These are phyloP conservation scores for Planococcus citri DNA, from an alignment of 1,140 invertebrate genomes.

Conservation along the genomic window DNA sequence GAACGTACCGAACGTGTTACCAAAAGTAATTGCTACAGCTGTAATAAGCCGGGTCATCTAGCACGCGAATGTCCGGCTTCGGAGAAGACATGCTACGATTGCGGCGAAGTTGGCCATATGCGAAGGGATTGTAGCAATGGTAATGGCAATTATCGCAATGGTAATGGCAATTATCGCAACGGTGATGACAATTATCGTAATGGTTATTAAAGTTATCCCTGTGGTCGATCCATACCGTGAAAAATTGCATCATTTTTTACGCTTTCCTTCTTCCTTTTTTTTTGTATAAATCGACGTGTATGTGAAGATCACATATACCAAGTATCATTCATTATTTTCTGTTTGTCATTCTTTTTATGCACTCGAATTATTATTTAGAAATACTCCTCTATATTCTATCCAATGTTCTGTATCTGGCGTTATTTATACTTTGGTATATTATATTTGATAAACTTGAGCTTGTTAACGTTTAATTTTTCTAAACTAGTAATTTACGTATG, in stretches of 20 bases:
- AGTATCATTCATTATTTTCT: not conserved
- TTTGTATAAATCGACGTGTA: not conserved
- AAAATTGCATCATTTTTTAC: not conserved
- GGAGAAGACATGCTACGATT: slow-evolving; percentile 26
- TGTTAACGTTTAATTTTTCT: too few species aligned
- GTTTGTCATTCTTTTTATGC: not conserved
- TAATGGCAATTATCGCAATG: not conserved
- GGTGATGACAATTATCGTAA: not conserved
- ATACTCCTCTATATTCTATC: not conserved
- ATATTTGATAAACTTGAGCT: too few species aligned
- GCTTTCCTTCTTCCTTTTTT: not conserved
- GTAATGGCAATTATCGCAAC: not conserved
- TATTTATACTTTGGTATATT: too few species aligned
- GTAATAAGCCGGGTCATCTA: slow-evolving; percentile 24
- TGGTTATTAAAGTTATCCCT: not conserved
- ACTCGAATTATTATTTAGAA: not conserved
- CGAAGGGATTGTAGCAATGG: slow-evolving; percentile 22
- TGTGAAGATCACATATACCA: not conserved
- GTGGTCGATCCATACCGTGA: not conserved
- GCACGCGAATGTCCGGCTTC: slow-evolving; percentile 24
- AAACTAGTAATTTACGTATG: not conserved
- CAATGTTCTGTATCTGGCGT: too few species aligned
- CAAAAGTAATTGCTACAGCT: slow-evolving; percentile 38
- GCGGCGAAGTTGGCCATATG: slow-evolving; percentile 23
- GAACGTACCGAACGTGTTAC: slow-evolving; percentile 43